These are phyloP conservation scores for Phallusia fumigata DNA, from an alignment of 23 tunicate species.

Conservation along the genomic window DNA sequence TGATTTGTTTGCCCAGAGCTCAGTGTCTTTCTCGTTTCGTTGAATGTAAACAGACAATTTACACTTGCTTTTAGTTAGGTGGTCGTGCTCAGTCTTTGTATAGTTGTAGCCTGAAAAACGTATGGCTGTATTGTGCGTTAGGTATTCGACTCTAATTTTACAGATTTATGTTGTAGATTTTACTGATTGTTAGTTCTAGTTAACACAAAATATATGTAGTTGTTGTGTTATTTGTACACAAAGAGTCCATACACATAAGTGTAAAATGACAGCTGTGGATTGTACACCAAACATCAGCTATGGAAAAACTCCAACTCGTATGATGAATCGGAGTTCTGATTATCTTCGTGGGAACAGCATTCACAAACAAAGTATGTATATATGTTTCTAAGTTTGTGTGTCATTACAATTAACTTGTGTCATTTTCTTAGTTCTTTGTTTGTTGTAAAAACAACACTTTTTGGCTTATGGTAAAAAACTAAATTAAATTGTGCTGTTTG, in stretches of 20 bases:
- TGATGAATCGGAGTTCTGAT: constrained; percentile 68
- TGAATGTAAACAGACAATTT: background rate
- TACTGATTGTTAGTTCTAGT: background rate
- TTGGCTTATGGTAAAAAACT: too few relatives aligned
- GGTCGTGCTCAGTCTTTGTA: background rate
- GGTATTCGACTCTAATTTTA: too few relatives aligned
- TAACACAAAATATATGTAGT: background rate
- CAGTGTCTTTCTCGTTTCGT: background rate
- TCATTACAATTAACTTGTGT: background rate
- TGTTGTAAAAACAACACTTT: background rate
- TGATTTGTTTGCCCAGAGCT: background rate
- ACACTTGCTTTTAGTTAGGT: background rate
- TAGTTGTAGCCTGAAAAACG: too few relatives aligned
- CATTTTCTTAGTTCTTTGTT: background rate
- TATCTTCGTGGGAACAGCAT: constrained; percentile 50
- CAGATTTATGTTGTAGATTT: background rate
- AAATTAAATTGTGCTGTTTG: background rate
- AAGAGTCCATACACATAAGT: background rate
- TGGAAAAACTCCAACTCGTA: constrained; percentile 47
- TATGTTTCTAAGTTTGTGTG: background rate
- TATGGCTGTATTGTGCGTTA: too few relatives aligned
- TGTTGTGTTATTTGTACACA: background rate
- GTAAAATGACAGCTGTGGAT: constrained; percentile 5
- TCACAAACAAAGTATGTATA: constrained; percentile 43
- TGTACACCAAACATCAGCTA: constrained; percentile 14